Conservation (phyloP, 2,888 invertebrate species). For the Oligia fasciuncula region DNA sequence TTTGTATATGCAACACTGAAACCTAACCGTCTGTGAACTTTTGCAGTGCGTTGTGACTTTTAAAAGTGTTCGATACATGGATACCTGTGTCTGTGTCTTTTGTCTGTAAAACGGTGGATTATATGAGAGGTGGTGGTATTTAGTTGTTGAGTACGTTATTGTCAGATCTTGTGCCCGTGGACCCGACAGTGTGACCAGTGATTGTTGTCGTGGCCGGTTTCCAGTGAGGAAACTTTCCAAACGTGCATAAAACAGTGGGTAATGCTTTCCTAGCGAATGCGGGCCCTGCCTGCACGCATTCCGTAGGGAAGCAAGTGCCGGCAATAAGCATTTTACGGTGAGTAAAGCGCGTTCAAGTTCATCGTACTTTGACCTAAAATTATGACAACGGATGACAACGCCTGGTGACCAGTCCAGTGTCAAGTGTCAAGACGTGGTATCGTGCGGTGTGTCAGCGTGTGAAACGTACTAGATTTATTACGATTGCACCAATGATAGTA, state of each 20-base stretch:
- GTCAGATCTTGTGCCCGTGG: slow-evolving; percentile 80
- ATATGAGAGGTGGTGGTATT: slow-evolving; percentile 83
- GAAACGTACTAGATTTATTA: slow-evolving; percentile 67
- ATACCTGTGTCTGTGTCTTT: slow-evolving; percentile 88
- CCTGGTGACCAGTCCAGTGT: slow-evolving; percentile 72
- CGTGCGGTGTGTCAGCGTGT: slow-evolving; percentile 57
- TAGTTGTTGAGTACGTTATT: slow-evolving; percentile 80
- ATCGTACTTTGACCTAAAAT: slow-evolving; percentile 89
- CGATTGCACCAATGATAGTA: slow-evolving; percentile 49
- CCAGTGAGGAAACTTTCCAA: slow-evolving; percentile 89
- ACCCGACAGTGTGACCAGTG: slow-evolving; percentile 87
- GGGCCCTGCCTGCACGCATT: slow-evolving; percentile 88
- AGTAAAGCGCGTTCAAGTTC: slow-evolving; percentile 88
- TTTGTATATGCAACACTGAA: slow-evolving; percentile 69
- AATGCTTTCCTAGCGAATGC: slow-evolving; percentile 89
- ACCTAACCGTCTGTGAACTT: slow-evolving; percentile 71
- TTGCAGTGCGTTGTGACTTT: slow-evolving; percentile 77
- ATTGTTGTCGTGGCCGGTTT: slow-evolving; percentile 90
- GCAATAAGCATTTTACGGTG: slow-evolving; percentile 90
- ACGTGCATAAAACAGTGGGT: slow-evolving; percentile 89
- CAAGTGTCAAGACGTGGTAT: slow-evolving; percentile 77
- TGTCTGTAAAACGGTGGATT: slow-evolving; percentile 86
- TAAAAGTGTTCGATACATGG: slow-evolving; percentile 80
- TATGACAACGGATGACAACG: slow-evolving; percentile 74
- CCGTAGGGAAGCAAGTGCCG: slow-evolving; percentile 89